A percentile compares a stretch with the other conserved stretches of the same genome.
Conservation (phyloP, 2,113 vertebrate genomes). For the Hypocryptadius cinnamomeus region DNA sequence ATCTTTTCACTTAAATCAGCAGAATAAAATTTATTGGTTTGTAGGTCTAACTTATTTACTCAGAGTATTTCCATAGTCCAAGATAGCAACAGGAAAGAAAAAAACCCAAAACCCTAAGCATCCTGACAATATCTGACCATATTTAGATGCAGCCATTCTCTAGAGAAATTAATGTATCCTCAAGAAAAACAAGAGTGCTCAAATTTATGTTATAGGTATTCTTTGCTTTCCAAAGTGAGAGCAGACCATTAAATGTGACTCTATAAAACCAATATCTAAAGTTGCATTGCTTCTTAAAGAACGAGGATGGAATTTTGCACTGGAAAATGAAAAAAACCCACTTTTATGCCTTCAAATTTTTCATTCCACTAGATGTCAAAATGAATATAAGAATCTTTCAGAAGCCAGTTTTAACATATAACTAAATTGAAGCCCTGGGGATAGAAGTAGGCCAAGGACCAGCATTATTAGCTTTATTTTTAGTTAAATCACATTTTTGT, state of each 20-base stretch:
- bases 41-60: neutral
- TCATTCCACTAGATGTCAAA: neutral
- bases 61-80: neutral
- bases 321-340: neutral
- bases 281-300: neutral
- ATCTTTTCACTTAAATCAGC: neutral
- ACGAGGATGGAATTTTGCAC: neutral
- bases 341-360: neutral
- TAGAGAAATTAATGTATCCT: neutral
- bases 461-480: neutral
- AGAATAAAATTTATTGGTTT: neutral
- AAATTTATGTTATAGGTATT: neutral
- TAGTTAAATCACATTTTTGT: neutral
- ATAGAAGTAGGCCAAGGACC: neutral
- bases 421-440: neutral
- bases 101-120: neutral
- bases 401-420: constrained; percentile 1
- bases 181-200: neutral
- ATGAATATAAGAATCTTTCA: neutral
- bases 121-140: neutral
- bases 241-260: neutral
- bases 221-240: neutral
- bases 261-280: neutral
- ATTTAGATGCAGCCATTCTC: neutral
- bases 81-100: neutral